Evolutionary conservation across 2,113 vertebrate species (phyloP).

Genomic region (Platanista minor): DNA sequence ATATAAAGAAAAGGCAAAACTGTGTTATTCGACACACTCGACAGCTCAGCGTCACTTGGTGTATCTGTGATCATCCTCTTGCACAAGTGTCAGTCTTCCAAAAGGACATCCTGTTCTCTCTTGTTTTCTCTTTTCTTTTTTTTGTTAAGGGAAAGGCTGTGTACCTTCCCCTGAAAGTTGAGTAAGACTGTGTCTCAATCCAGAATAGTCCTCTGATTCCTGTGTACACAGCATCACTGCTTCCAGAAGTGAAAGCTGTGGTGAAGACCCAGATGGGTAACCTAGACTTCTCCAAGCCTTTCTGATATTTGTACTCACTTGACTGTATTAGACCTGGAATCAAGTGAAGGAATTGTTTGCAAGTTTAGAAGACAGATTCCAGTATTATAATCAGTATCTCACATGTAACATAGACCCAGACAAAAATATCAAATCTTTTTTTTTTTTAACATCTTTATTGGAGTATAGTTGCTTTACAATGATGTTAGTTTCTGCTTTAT

Average conservation of each 20-base stretch:
- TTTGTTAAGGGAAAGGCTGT: background rate
- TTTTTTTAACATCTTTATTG: too few relatives aligned
- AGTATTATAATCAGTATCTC: background rate
- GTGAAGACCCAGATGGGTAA: background rate
- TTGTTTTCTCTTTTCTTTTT: background rate
- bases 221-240: fast-evolving
- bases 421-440: background rate
- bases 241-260: background rate
- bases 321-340: too few relatives aligned
- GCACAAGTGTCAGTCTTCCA: background rate
- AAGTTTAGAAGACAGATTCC: background rate
- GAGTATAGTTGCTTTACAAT: too few relatives aligned
- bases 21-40: background rate
- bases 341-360: background rate
- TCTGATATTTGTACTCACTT: background rate
- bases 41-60: background rate
- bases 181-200: background rate
- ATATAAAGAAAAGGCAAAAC: background rate
- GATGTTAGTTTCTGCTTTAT: too few relatives aligned
- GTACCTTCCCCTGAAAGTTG: background rate
- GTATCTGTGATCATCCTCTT: background rate
- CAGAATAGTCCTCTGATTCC: background rate
- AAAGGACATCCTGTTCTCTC: background rate
- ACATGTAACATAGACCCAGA: background rate
- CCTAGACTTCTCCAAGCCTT: too few relatives aligned